Conservation (phyloP, 2,797 vertebrate genomes). For the Hydrocynus forskahlii region DNA sequence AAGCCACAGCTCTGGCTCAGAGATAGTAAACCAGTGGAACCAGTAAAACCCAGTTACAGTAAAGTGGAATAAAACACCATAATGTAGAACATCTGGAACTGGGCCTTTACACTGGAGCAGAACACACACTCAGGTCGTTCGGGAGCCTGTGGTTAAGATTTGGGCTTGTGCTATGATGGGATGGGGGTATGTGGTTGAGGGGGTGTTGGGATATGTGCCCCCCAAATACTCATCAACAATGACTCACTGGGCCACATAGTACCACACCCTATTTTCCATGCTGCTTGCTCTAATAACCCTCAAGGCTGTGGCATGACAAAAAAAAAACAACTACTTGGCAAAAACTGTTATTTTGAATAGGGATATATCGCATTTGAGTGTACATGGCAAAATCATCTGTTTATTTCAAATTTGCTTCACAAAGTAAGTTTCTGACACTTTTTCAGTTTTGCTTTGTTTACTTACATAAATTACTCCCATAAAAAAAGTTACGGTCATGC, state of each 20-base stretch:
- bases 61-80: conserved; percentile 72
- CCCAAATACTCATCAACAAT: conserved; percentile 52
- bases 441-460: conserved; percentile 37
- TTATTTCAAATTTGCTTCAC: conserved; percentile 4
- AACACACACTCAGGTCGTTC: conserved; percentile 33
- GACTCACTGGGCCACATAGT: conserved; percentile 48
- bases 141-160: conserved; percentile 63
- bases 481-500: conserved; percentile 37
- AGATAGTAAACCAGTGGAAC: conserved; percentile 63
- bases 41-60: conserved; percentile 74
- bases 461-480: conserved; percentile 35
- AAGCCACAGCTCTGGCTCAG: conserved; percentile 44
- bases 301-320: conserved; percentile 38
- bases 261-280: conserved; percentile 64
- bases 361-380: conserved; percentile 19
- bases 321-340: conserved; percentile 29
- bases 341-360: conserved; percentile 13
- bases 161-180: conserved; percentile 54
- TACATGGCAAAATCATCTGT: conserved; percentile 29
- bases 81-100: conserved; percentile 75
- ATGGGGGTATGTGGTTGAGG: conserved; percentile 38
- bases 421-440: conserved; percentile 17
- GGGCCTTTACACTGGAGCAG: conserved; percentile 49
- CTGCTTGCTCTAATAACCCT: conserved; percentile 43
- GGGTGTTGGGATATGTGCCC: conserved; percentile 30